Evolutionary conservation across 1,140 invertebrate genomes (phyloP), one percentile per base, ranked within the genome.

Genomic region (Matsumurasca onukii): DNA sequence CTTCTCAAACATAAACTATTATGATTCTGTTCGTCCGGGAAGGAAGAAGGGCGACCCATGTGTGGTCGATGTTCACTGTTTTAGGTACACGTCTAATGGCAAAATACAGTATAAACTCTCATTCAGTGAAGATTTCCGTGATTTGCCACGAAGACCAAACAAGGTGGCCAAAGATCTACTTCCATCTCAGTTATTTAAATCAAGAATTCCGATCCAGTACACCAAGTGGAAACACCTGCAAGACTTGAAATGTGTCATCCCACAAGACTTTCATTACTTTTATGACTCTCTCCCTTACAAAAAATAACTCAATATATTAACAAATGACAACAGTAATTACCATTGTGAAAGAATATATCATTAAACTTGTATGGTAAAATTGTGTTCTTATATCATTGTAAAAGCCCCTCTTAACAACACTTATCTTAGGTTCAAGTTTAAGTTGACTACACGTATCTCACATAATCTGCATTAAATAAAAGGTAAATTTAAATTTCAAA

Each of bases 21-120:
- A 67, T 57, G 29, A 68, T 30, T 68, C 70, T 29, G 30, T 71
- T 62, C 49, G 45, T 15, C 68, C 68, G n/a, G 70, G 68, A 34
- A 34, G 51, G 61, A 57, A 48, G 39, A 22, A 3, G 5, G 69
- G 66, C 13, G 63, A 69, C n/a, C 71, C 69, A 5, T 24, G 31
- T 3, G 71, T 72, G 9, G 45, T 34, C 0, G 70, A 69, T 55
- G 39, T 70, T 27, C 45, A 31, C 1, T 25, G 17, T 30, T 51
- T 66, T 2, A 20, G 45, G 25, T 66, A 66, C 31, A 24, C 13
- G 0, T 48, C 65, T 2, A 51, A 20, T 5, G 45, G 48, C 13
- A 66, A 2, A 12, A 66, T 66, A 27, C 39, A 49, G 9, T 66
- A 51, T 20, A 66, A 66, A 31, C 65, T 66, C 2, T 1, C 2